phyloP scores from a whole-genome alignment of 1,140 invertebrate species.

The Hesperophylax magnus region DNA sequence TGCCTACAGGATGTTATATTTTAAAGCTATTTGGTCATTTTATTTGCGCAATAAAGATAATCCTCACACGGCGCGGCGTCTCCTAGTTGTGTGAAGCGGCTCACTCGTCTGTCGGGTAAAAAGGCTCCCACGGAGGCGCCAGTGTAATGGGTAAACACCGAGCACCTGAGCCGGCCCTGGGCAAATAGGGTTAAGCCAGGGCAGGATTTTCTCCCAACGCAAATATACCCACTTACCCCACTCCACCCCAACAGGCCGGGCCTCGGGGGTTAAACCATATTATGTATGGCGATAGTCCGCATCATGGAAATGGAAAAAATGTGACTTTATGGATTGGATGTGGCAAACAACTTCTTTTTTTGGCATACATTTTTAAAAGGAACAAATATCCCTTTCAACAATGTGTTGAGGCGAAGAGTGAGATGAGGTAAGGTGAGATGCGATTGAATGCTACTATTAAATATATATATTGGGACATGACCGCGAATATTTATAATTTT shows the following conservation, averaged over 20 bases:
- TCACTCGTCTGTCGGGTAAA: not conserved
- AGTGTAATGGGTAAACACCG: constrained; percentile 15
- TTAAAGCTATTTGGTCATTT: constrained; percentile 2
- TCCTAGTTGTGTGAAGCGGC: not conserved
- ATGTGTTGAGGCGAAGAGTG: too few relatives aligned
- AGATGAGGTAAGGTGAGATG: too few relatives aligned
- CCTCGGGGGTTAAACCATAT: not conserved
- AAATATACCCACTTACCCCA: not conserved
- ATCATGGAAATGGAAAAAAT: too few relatives aligned
- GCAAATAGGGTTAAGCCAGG: constrained; percentile 37
- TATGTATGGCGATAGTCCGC: too few relatives aligned
- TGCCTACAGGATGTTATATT: too few relatives aligned
- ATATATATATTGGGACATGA: too few relatives aligned
- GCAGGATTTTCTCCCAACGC: not conserved
- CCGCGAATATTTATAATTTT: too few relatives aligned
- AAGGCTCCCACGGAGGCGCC: not conserved
- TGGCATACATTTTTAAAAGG: not conserved
- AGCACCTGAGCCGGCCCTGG: constrained; percentile 29
- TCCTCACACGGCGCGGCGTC: not conserved
- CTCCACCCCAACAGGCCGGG: not conserved
- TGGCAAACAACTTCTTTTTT: not conserved
- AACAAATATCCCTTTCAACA: too few relatives aligned
- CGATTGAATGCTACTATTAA: too few relatives aligned
- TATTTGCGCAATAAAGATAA: constrained; percentile 14
- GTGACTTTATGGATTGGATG: constrained; percentile 2